These are phyloP conservation scores for Tokudaia tokunoshimensis DNA, from an alignment of 2,797 vertebrate species.

Conservation along the genomic window DNA sequence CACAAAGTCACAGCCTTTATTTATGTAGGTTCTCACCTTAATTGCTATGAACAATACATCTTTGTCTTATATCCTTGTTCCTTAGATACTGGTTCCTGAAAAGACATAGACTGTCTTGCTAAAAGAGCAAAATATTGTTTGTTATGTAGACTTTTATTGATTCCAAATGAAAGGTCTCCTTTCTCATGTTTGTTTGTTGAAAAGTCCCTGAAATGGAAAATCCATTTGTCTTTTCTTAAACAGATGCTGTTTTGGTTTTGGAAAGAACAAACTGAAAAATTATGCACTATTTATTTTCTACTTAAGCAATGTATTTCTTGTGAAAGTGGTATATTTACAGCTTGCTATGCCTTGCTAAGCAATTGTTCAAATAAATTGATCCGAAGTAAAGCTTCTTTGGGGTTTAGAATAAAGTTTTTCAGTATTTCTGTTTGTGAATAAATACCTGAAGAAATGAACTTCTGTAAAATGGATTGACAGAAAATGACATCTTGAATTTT, in stretches of 20 bases:
- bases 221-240: constrained; percentile 45
- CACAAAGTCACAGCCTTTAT: constrained; percentile 67
- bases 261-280: constrained; percentile 48
- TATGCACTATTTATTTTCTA: constrained; percentile 58
- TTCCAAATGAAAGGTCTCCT: constrained; percentile 56
- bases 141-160: constrained; percentile 54
- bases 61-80: constrained; percentile 70
- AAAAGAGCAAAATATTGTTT: constrained; percentile 67
- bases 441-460: constrained; percentile 54
- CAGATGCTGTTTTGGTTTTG: constrained; percentile 63
- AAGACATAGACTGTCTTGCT: constrained; percentile 46
- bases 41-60: constrained; percentile 65
- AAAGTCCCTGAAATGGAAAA: constrained; percentile 64
- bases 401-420: constrained; percentile 28
- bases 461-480: constrained; percentile 15
- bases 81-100: constrained; percentile 22
- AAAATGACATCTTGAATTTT: background rate
- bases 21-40: constrained; percentile 72
- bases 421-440: background rate
- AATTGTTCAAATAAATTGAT: constrained; percentile 15
- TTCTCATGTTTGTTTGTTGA: constrained; percentile 12
- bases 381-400: constrained; percentile 32
- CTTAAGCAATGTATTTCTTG: constrained; percentile 49
- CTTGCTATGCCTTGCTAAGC: background rate
- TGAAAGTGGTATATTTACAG: background rate